Base-by-base conservation (phyloP, 1,140 invertebrate genomes). In the Zaprionus lachaisei region DNA sequence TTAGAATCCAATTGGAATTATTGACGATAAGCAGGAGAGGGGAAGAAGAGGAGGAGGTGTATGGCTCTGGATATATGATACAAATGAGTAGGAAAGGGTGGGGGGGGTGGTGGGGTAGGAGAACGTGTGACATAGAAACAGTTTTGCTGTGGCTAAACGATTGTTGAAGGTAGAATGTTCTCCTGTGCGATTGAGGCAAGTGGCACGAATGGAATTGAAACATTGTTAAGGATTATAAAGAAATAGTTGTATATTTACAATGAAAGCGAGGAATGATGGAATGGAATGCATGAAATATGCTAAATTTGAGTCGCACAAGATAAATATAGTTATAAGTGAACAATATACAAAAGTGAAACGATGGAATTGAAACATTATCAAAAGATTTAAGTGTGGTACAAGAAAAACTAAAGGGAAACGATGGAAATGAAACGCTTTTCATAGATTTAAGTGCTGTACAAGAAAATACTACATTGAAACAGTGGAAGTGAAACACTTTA, bases 401-500 rank as follows among this genome's bases (percentile, higher is more conserved):
- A 28, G 1, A 2, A 28, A 28, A 6, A 31, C 1, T 7, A 0
- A 14, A n/a, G 20, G 0, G 54, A 22, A 72, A 49, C 54, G 11
- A 24, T 44, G 69, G 34, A 51, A 67, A 28, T 41, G 63, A 22
- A 57, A 55, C 57, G 37, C 5, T 12, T 6, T 47, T 12, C 5
- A 20, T 26, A 26, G 24, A 24, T 41, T 14, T 6, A 47, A 17
- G n/a, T 7, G 41, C 41, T 6, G 2, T 47, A 47, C n/a, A 47
- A 17, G n/a, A 34, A 34, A 3, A 34, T 9, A 11, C 9, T 11
- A 34, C 2, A 7, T 26, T 6, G 62, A n/a, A 72, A 49, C 38
- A 12, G 17, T 56, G 62, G 55, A 41, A 67, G 28, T 51, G 63
- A 22, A 58, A 55, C 47, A 61, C 9, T 26, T 7, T 47, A 2